Conservation (phyloP, 2,113 vertebrate genomes). For the Malaclemys terrapin region DNA sequence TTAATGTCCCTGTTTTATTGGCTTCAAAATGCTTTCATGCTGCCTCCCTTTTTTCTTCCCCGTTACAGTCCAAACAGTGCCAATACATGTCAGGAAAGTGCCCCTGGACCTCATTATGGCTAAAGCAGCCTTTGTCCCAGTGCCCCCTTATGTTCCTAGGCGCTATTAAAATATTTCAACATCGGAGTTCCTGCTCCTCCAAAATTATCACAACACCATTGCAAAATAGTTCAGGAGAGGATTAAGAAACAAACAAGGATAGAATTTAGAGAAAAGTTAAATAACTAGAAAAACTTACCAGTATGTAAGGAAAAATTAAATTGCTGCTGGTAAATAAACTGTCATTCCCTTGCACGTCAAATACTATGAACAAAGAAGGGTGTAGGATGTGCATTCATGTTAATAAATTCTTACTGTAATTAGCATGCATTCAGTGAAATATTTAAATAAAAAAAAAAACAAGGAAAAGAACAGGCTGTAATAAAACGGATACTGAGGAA, state of each 20-base stretch:
- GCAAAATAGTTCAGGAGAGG: not conserved
- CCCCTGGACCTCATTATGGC: not conserved
- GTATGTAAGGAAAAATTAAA: not conserved
- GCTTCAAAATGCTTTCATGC: not conserved
- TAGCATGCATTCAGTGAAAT: not conserved
- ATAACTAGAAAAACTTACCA: not conserved
- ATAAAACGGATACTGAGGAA: not conserved
- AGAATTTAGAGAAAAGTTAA: not conserved
- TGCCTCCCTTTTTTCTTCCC: not conserved
- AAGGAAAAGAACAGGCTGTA: not conserved
- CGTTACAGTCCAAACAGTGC: not conserved
- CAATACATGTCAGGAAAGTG: not conserved
- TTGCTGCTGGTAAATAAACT: conserved; percentile 27
- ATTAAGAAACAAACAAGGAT: not conserved
- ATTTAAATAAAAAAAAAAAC: conserved; percentile 5
- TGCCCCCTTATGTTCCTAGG: not conserved
- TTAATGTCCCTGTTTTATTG: rapidly evolving
- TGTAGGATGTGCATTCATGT: not conserved
- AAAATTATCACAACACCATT: not conserved
- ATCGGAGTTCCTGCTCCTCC: conserved; percentile 25
- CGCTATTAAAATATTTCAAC: not conserved
- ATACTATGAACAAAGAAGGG: not conserved
- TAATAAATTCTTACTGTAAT: not conserved
- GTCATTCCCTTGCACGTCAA: not conserved
- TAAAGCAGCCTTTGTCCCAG: not conserved